Conservation (phyloP, 2,113 vertebrate genomes). For the Xiphophorus hellerii region DNA sequence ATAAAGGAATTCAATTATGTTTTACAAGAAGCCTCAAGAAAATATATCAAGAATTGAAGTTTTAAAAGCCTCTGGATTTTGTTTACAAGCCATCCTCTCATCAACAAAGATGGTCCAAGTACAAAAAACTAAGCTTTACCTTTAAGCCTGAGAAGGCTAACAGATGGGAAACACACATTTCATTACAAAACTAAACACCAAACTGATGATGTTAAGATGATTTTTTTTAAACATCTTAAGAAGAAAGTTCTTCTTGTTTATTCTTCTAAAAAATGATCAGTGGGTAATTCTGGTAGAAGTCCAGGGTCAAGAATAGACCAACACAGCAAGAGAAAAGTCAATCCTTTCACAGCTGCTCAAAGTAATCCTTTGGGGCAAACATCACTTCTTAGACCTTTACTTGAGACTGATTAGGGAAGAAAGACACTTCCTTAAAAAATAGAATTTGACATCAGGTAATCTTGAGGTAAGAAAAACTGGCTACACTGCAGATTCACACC, state of each 20-base stretch:
- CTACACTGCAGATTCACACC: slow-evolving; percentile 41
- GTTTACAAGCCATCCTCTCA: slow-evolving; percentile 27
- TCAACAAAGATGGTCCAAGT: slow-evolving; percentile 46
- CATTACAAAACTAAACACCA: slow-evolving; percentile 14
- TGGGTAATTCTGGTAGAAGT: neutral
- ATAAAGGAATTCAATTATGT: slow-evolving; percentile 42
- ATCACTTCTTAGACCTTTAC: neutral
- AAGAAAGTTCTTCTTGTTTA: no score
- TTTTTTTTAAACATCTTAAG: no score
- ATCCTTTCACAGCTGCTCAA: slow-evolving; percentile 24
- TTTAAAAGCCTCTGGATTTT: slow-evolving; percentile 30
- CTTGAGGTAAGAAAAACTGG: slow-evolving; percentile 20
- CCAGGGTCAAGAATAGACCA: neutral
- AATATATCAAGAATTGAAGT: slow-evolving; percentile 37
- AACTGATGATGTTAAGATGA: neutral
- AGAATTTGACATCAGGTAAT: neutral
- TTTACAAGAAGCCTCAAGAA: slow-evolving; percentile 46
- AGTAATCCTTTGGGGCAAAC: slow-evolving; percentile 7
- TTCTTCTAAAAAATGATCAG: no score
- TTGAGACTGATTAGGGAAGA: slow-evolving; percentile 5
- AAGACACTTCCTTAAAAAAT: neutral
- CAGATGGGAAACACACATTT: slow-evolving; percentile 21
- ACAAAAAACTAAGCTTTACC: slow-evolving; percentile 32
- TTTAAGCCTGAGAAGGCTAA: slow-evolving; percentile 29
- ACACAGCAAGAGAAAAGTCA: neutral